phyloP scores from a whole-genome alignment of 2,797 vertebrate species.

The Alauda arvensis region DNA sequence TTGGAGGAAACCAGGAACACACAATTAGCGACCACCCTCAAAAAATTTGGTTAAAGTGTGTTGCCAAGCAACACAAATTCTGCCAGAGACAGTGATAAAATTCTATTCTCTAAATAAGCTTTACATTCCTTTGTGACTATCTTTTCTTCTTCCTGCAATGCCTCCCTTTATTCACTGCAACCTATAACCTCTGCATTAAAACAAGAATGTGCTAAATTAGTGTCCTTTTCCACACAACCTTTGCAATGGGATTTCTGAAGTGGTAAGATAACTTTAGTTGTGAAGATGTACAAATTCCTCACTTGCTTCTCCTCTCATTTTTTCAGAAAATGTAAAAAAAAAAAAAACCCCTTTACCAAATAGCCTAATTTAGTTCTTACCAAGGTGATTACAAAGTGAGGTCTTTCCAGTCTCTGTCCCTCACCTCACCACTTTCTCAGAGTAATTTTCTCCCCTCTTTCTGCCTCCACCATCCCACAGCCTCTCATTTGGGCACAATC shows the following conservation, averaged over 20 bases:
- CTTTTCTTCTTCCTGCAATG: background rate
- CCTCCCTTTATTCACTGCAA: background rate
- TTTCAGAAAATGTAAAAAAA: background rate
- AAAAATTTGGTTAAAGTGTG: conserved; percentile 32
- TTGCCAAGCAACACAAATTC: conserved; percentile 44
- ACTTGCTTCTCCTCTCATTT: background rate
- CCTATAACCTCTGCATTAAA: conserved; percentile 4
- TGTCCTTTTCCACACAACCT: background rate
- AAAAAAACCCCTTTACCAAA: background rate
- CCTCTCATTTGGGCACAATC: background rate
- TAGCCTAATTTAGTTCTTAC: background rate
- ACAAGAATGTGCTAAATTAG: background rate
- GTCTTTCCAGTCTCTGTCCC: background rate
- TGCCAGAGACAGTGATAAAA: conserved; percentile 9
- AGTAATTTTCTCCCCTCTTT: background rate
- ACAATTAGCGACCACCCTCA: background rate
- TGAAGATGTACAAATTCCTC: background rate
- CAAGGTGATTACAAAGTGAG: background rate
- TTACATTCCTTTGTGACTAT: background rate
- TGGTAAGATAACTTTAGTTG: background rate
- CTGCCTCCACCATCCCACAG: background rate
- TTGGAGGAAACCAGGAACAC: background rate
- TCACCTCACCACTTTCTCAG: background rate
- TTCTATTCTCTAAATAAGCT: background rate
- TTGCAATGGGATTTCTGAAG: background rate